Percentiles rank a stretch among this genome's conserved stretches.
Evolutionary conservation across 2,113 vertebrate genomes (phyloP).

Genomic region (Aspidoscelis tigris): DNA sequence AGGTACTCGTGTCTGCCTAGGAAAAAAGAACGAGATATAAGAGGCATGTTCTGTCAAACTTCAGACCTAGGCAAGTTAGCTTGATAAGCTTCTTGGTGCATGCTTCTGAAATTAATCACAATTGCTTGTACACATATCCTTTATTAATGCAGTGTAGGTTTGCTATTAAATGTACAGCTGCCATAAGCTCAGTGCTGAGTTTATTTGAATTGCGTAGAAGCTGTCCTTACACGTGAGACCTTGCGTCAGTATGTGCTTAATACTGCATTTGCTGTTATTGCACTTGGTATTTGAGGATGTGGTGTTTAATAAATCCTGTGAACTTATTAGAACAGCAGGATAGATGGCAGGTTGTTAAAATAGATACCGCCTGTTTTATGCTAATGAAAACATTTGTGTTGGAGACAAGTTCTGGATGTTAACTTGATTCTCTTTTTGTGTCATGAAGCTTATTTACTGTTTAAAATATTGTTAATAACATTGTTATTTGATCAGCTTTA

Average conservation of each 20-base stretch:
- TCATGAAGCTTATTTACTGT: background rate
- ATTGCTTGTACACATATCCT: conserved; percentile 22
- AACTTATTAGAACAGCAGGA: background rate
- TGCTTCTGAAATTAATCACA: conserved; percentile 49
- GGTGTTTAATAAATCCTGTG: background rate
- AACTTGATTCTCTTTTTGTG: no score
- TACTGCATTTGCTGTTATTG: background rate
- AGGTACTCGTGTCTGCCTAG: conserved; percentile 76
- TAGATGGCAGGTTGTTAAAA: background rate
- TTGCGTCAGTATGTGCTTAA: no score
- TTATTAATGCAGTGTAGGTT: background rate
- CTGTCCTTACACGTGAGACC: background rate
- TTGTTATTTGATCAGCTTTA: background rate
- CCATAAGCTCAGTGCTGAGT: background rate
- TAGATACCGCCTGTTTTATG: background rate
- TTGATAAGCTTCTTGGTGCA: background rate
- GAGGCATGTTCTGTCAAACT: background rate
- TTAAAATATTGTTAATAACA: background rate
- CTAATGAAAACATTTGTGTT: background rate
- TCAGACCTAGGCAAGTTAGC: background rate
- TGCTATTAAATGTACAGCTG: background rate
- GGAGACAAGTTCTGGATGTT: no score
- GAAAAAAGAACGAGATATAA: conserved; percentile 26
- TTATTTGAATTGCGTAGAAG: background rate
- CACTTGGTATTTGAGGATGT: background rate